Conservation (phyloP, 1,140 invertebrate species). For the Drosophila malerkotliana region DNA sequence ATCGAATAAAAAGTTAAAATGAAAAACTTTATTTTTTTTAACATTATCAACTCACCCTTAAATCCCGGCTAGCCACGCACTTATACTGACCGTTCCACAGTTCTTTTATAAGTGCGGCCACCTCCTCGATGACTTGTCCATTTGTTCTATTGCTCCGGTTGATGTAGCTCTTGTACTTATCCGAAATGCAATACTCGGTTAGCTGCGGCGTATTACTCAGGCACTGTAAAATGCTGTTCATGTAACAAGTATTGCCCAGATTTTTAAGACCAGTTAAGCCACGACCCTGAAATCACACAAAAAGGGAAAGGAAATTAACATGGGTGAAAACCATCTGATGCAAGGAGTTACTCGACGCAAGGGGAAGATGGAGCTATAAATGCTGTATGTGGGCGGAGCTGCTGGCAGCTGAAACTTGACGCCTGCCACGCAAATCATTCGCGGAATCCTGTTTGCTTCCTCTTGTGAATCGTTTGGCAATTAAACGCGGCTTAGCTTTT, state of each 20-base stretch:
- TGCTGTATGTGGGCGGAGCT: constrained; percentile 57
- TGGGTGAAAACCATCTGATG: not conserved
- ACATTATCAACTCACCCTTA: constrained; percentile 84
- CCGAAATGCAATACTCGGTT: constrained; percentile 90
- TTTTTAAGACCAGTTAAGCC: constrained; percentile 94
- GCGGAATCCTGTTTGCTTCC: constrained; percentile 23
- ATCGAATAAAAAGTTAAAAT: constrained; percentile 37
- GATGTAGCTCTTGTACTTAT: constrained; percentile 86
- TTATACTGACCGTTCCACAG: constrained; percentile 91
- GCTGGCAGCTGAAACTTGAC: constrained; percentile 68
- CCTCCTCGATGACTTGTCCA: constrained; percentile 89
- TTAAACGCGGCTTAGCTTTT: constrained; percentile 36
- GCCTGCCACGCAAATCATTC: constrained; percentile 74
- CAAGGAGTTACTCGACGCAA: constrained; percentile 60
- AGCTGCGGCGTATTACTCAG: constrained; percentile 91
- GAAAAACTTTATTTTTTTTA: not conserved
- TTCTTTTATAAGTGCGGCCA: constrained; percentile 89
- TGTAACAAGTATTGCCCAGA: constrained; percentile 98
- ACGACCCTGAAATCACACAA: constrained; percentile 86
- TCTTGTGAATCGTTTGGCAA: constrained; percentile 33
- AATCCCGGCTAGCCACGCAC: constrained; percentile 90
- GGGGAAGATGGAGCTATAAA: constrained; percentile 72
- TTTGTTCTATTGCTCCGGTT: constrained; percentile 86
- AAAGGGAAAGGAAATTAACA: not conserved
- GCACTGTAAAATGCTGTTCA: constrained; percentile 98